A percentile compares a stretch with the other conserved stretches of the same genome.
phyloP scores from a whole-genome alignment of 2,113 vertebrate species.

The Varanus komodoensis region DNA sequence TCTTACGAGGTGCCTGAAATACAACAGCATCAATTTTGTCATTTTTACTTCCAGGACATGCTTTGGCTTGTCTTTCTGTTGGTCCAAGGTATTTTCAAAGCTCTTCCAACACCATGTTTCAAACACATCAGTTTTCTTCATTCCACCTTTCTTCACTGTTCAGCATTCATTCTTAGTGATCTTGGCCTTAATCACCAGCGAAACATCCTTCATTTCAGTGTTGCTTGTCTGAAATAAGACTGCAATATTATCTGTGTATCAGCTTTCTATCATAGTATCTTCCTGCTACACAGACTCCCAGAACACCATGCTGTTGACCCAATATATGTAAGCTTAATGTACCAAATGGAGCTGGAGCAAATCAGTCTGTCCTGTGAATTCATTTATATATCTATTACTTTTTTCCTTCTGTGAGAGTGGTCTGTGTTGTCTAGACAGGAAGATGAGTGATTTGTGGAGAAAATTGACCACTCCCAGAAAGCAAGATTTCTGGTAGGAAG shows the following conservation, averaged over 20 bases:
- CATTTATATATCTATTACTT: not conserved
- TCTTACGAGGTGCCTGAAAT: too few relatives aligned
- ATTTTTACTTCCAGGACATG: too few relatives aligned
- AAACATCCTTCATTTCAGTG: not conserved
- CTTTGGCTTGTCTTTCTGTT: too few relatives aligned
- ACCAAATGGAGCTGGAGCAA: slow-evolving; percentile 18
- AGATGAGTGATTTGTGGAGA: slow-evolving; percentile 45
- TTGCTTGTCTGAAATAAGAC: not conserved
- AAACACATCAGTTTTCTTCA: too few relatives aligned
- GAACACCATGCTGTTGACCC: not conserved
- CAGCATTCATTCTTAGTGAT: too few relatives aligned
- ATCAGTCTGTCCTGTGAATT: slow-evolving; percentile 15
- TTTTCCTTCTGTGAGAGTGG: slow-evolving; percentile 47
- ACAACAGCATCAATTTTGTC: too few relatives aligned
- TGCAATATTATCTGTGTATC: not conserved
- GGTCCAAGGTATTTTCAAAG: too few relatives aligned
- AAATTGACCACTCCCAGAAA: not conserved
- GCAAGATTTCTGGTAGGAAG: slow-evolving; percentile 16
- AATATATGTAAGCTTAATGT: not conserved
- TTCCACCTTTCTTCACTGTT: too few relatives aligned
- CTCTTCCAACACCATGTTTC: too few relatives aligned
- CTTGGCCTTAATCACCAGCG: too few relatives aligned
- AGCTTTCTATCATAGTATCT: not conserved
- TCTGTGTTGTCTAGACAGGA: slow-evolving; percentile 65
- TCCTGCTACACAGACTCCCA: not conserved